Conservation (phyloP, 2,888 invertebrate genomes). For the Mellilla xanthometata region DNA sequence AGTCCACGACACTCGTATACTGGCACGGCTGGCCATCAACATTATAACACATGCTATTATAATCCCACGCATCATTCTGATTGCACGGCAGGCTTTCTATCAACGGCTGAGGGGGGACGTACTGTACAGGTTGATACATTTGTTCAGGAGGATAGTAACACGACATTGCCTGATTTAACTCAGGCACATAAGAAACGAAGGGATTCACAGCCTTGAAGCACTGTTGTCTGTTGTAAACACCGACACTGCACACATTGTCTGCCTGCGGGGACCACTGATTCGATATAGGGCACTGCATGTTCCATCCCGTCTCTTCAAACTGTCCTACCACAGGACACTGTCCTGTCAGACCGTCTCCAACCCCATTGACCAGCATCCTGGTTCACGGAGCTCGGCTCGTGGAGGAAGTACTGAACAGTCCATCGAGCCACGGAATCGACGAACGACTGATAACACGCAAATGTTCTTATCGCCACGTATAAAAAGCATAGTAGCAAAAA, state of each 20-base stretch:
- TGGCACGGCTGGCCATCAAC: conserved; percentile 86
- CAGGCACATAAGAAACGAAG: conserved; percentile 38
- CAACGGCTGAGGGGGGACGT: conserved; percentile 41
- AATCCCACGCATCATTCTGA: conserved; percentile 81
- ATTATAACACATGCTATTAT: conserved; percentile 85
- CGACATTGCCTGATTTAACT: conserved; percentile 38
- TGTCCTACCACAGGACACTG: conserved; percentile 55
- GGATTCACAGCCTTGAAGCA: conserved; percentile 48
- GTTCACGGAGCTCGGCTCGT: conserved; percentile 37
- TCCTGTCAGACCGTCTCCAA: conserved; percentile 44
- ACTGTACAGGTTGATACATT: conserved; percentile 40
- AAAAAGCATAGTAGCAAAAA: conserved; percentile 70
- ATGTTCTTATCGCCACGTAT: conserved; percentile 69
- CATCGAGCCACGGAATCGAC: conserved; percentile 71
- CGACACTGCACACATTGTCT: conserved; percentile 45
- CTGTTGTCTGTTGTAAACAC: conserved; percentile 50
- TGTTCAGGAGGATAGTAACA: conserved; percentile 41
- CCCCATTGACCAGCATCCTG: conserved; percentile 60
- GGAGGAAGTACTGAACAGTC: conserved; percentile 54
- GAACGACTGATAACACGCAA: conserved; percentile 74
- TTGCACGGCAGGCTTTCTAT: conserved; percentile 74
- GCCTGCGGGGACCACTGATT: conserved; percentile 56
- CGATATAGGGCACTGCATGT: conserved; percentile 57
- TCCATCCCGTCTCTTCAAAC: conserved; percentile 58
- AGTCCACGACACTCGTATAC: conserved; percentile 85